Base-by-base conservation (phyloP, 2,888 invertebrate genomes). In the Cistogaster globosa region DNA sequence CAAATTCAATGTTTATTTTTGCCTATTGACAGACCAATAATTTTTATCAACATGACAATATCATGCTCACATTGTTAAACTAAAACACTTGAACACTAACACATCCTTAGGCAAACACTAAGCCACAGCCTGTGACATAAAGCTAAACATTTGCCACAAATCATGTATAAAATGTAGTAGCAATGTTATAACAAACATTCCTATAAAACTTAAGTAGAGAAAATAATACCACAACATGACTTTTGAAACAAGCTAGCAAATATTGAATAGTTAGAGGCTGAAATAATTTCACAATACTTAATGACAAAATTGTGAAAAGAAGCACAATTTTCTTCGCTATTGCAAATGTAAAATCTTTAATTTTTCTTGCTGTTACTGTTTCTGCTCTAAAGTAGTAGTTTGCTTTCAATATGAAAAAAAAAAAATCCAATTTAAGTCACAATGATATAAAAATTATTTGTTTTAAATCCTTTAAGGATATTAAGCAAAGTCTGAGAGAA, bases 31-130 rank as follows among this genome's bases (percentile, higher is more conserved):
- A 83, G 55, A 67, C 77, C 76, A 77, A 83, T 72, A 77, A 60
- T 55, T 83, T 71, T 77, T 82, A 74, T 74, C 51, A 67, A 67
- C 68, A 81, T 80, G 80, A 68, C 68, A 81, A 75, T 68, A 81
- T 68, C 75, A 69, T 68, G 60, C 26, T 20, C 38, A 53, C 75
- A 81, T 48, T 75, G 75, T 75, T 68, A 22, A 75, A 68, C 53
- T 48, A 22, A 60, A 60, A 55, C 36, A 67, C 67, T 53, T 20
- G 8, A 60, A 38, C 20, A 62, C 9, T 9, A 58, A 26, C 51
- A 22, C 20, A 71, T 51, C 48, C 62, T 45, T 53, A 18, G 11
- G 57, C 20, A 36, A n/a, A 57, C 26, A 57, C 2, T 42, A 38
- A 14, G 16, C 12, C 26, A 42, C 55, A 53, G 26, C 14, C 55